These are phyloP conservation scores for Glomeris maerens DNA, from an alignment of 1,140 invertebrate species.

Conservation along the genomic window DNA sequence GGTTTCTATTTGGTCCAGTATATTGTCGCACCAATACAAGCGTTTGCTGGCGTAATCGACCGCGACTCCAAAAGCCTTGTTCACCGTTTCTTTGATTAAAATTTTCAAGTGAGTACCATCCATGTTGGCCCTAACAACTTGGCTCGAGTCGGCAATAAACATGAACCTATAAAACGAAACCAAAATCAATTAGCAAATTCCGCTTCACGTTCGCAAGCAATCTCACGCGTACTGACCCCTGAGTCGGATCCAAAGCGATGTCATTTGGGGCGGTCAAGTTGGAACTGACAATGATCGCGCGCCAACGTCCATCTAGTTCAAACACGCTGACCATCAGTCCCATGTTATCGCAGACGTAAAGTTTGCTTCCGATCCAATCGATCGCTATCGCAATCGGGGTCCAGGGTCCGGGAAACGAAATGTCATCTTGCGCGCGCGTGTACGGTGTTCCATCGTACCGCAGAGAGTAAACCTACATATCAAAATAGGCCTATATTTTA, in stretches of 20 bases:
- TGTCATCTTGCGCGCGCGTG: conserved; percentile 42
- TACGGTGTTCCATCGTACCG: conserved; percentile 22
- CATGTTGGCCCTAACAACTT: conserved; percentile 77
- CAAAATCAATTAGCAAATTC: conserved; percentile 3
- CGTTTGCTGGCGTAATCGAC: conserved; percentile 72
- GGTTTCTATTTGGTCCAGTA: conserved; percentile 94
- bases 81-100: conserved; percentile 78
- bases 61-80: conserved; percentile 72
- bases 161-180: conserved; percentile 41
- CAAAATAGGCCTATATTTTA: too few relatives aligned
- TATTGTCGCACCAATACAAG: conserved; percentile 90
- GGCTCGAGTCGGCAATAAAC: conserved; percentile 87
- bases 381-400: conserved; percentile 76
- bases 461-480: conserved; percentile 24
- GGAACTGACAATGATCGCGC: conserved; percentile 77
- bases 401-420: conserved; percentile 64
- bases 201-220: background rate
- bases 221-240: conserved; percentile 41
- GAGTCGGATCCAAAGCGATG: conserved; percentile 76
- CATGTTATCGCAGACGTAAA: conserved; percentile 85
- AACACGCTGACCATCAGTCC: conserved; percentile 88
- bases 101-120: conserved; percentile 65
- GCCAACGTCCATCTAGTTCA: conserved; percentile 62
- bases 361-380: conserved; percentile 93
- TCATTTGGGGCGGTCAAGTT: conserved; percentile 82